These are phyloP conservation scores for Eucriotettix oculatus DNA, from an alignment of 2,888 invertebrate genomes.

Conservation along the genomic window DNA sequence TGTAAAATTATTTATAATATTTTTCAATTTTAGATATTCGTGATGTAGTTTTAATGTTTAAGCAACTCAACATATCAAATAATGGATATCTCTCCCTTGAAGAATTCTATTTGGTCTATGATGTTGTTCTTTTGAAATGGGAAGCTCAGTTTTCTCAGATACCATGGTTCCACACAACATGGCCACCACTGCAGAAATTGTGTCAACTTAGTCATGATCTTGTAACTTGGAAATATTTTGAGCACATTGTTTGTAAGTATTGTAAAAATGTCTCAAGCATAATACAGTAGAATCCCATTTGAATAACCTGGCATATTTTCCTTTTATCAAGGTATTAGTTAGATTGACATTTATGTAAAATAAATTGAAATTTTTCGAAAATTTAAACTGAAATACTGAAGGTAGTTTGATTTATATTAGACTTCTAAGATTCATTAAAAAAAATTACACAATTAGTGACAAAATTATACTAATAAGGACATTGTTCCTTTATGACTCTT, in stretches of 20 bases:
- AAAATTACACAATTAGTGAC: too few species aligned
- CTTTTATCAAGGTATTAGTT: too few species aligned
- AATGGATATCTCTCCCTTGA: conserved; percentile 47
- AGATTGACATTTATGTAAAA: too few species aligned
- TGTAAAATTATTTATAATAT: not conserved
- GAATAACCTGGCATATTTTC: too few species aligned
- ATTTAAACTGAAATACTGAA: too few species aligned
- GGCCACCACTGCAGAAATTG: conserved; percentile 40
- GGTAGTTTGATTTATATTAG: too few species aligned
- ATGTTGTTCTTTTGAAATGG: conserved; percentile 58
- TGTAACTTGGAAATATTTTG: conserved; percentile 57
- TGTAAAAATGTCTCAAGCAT: too few species aligned
- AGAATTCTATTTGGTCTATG: conserved; percentile 58
- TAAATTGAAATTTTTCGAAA: too few species aligned
- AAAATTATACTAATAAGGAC: too few species aligned
- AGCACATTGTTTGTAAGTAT: conserved; percentile 50
- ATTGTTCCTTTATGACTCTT: too few species aligned
- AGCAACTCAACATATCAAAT: conserved; percentile 51
- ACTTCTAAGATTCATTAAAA: too few species aligned
- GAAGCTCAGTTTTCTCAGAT: conserved; percentile 44
- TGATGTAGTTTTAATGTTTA: conserved; percentile 66
- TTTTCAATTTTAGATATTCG: conserved; percentile 34
- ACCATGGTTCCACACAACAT: conserved; percentile 54
- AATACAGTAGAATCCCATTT: too few species aligned
- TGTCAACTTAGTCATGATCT: conserved; percentile 41